Percentiles rank a stretch among this genome's conserved stretches.
Evolutionary conservation across 2,888 invertebrate genomes (phyloP).

Genomic region (Drosophila borealis): DNA sequence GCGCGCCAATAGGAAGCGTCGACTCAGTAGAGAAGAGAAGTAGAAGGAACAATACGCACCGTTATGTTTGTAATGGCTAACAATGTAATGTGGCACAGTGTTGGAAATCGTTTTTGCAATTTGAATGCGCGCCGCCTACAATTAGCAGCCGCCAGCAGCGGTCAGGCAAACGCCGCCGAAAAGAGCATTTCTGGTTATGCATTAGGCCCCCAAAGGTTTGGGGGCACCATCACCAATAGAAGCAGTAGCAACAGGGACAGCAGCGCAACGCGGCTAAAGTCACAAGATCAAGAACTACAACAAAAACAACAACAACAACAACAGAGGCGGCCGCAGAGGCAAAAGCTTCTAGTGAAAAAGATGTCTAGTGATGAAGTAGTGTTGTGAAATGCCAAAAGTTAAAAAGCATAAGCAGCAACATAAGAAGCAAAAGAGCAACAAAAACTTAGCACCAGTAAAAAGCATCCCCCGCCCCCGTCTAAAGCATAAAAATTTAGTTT

Average conservation of each 20-base stretch:
- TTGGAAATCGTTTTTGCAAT: constrained; percentile 74
- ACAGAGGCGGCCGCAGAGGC: constrained; percentile 40
- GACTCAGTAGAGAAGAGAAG: constrained; percentile 28
- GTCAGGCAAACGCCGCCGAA: constrained; percentile 65
- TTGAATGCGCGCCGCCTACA: constrained; percentile 73
- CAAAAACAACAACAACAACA: constrained; percentile 17
- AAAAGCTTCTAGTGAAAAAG: constrained; percentile 46
- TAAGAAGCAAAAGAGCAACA: constrained; percentile 50
- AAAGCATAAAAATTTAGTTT: constrained; percentile 33
- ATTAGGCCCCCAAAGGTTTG: constrained; percentile 85
- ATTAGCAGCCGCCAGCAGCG: constrained; percentile 63
- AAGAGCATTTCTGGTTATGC: constrained; percentile 76
- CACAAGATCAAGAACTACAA: constrained; percentile 18
- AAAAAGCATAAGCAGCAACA: constrained; percentile 42
- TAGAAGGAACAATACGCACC: constrained; percentile 48
- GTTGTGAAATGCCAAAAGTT: constrained; percentile 69
- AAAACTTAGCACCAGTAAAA: constrained; percentile 58
- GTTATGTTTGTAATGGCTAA: constrained; percentile 85
- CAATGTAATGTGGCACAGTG: constrained; percentile 84
- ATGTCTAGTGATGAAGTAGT: constrained; percentile 62
- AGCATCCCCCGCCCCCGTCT: constrained; percentile 19
- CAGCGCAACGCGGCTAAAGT: constrained; percentile 28
- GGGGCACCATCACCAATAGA: constrained; percentile 82
- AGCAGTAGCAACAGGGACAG: constrained; percentile 48
- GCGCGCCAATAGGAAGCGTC: constrained; percentile 32